Conservation (phyloP, 30 jellyfish, hydroid and myxozoan species). For the Clytia hemisphaerica region DNA sequence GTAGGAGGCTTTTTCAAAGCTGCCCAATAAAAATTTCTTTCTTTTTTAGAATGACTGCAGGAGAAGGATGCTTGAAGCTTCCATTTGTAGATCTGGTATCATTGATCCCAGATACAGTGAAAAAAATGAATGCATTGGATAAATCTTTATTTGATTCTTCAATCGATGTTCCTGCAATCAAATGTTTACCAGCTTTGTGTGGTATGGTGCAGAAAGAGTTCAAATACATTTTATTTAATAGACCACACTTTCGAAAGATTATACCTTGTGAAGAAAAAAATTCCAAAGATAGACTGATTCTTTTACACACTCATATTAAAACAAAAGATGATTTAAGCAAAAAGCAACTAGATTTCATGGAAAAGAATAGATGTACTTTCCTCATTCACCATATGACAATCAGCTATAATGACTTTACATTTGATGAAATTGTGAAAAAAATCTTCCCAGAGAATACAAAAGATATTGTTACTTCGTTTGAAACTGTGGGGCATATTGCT, state of each 20-base stretch:
- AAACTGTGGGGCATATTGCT: constrained; percentile 96
- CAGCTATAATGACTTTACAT: constrained; percentile 61
- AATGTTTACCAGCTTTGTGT: constrained; percentile 4
- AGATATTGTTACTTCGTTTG: constrained; percentile 77
- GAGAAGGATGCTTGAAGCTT: too few species aligned
- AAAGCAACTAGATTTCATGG: constrained; percentile 25
- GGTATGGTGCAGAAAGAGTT: constrained; percentile 4
- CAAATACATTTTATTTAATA: not conserved
- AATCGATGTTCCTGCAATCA: constrained; percentile 15
- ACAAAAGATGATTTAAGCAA: constrained; percentile 19
- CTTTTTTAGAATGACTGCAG: too few species aligned
- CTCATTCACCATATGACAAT: constrained; percentile 17
- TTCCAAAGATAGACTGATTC: constrained; percentile 1
- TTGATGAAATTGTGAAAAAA: constrained; percentile 58
- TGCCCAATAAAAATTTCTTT: too few species aligned
- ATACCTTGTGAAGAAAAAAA: not conserved
- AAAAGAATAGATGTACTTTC: constrained; percentile 25
- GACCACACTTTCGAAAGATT: constrained; percentile 20
- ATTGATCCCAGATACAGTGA: constrained; percentile 14
- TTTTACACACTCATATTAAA: constrained; percentile 23
- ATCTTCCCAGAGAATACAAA: constrained; percentile 50
- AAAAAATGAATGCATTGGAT: constrained; percentile 18
- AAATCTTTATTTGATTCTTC: not conserved
- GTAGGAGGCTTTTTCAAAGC: too few species aligned
- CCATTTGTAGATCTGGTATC: constrained; percentile 4